phyloP scores from a whole-genome alignment of 2,888 invertebrate species.

The Plebejus anna region DNA sequence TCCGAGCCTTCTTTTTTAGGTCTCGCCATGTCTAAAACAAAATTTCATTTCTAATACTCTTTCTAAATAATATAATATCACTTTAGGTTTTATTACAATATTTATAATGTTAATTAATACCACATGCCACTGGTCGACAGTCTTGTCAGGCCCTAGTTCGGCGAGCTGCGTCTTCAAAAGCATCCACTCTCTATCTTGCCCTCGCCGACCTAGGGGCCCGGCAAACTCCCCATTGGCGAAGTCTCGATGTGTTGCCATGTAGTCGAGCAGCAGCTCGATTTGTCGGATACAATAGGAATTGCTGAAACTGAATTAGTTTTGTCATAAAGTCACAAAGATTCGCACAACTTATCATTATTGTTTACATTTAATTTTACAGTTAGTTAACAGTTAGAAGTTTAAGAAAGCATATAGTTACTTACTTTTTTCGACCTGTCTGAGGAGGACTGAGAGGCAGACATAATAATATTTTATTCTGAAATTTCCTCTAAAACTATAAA shows the following conservation, averaged over 20 bases:
- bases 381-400: too few species aligned
- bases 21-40: background rate
- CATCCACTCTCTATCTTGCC: background rate
- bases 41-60: background rate
- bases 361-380: too few species aligned
- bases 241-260: background rate
- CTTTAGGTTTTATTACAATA: background rate
- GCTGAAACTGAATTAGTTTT: too few species aligned
- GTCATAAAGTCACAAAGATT: too few species aligned
- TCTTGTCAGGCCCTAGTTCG: background rate
- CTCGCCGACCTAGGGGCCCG: background rate
- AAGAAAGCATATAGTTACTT: too few species aligned
- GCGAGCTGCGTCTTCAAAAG: background rate
- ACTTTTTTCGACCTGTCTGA: too few species aligned
- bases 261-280: background rate
- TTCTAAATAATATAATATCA: background rate
- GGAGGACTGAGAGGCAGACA: too few species aligned
- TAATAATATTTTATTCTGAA: too few species aligned
- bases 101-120: background rate
- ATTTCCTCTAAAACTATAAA: too few species aligned
- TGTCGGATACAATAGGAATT: background rate
- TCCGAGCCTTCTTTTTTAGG: background rate
- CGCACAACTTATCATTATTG: too few species aligned
- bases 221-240: background rate
- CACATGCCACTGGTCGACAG: background rate